Conservation (phyloP, 2,888 invertebrate species). For the Heliconius hortense region DNA sequence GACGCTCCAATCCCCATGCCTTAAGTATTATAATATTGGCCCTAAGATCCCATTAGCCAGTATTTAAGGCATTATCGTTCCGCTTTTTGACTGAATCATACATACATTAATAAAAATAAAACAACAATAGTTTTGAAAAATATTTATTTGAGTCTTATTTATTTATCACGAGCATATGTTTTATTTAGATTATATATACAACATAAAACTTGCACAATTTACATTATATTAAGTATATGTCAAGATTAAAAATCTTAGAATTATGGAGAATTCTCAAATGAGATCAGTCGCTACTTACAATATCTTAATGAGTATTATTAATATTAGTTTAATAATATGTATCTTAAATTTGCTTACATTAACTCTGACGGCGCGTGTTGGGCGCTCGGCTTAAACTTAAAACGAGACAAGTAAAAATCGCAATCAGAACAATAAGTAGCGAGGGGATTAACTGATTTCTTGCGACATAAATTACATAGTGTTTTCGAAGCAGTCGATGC, state of each 20-base stretch:
- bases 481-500: conserved; percentile 76
- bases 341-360: conserved; percentile 11
- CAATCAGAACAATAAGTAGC: conserved; percentile 94
- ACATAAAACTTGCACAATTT: conserved; percentile 15
- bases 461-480: conserved; percentile 93
- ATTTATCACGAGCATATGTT: conserved; percentile 14
- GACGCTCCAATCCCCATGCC: no score
- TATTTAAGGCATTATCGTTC: not conserved
- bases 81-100: not conserved
- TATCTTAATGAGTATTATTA: conserved; percentile 33
- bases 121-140: conserved; percentile 38
- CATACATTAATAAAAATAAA: not conserved
- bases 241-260: conserved; percentile 13
- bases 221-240: conserved; percentile 1
- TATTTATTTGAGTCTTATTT: conserved; percentile 32
- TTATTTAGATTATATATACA: conserved; percentile 7
- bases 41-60: not conserved
- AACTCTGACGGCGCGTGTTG: conserved; percentile 52
- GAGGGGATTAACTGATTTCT: conserved; percentile 89
- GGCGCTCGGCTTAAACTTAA: conserved; percentile 87
- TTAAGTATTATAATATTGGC: no score
- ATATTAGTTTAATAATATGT: conserved; percentile 6
- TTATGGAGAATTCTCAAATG: conserved; percentile 57
- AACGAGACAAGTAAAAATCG: conserved; percentile 95
- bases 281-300: conserved; percentile 61